Evolutionary conservation across 53 echinoderm and acorn worm genomes (phyloP).

Genomic region (Pentamera pediparva): DNA sequence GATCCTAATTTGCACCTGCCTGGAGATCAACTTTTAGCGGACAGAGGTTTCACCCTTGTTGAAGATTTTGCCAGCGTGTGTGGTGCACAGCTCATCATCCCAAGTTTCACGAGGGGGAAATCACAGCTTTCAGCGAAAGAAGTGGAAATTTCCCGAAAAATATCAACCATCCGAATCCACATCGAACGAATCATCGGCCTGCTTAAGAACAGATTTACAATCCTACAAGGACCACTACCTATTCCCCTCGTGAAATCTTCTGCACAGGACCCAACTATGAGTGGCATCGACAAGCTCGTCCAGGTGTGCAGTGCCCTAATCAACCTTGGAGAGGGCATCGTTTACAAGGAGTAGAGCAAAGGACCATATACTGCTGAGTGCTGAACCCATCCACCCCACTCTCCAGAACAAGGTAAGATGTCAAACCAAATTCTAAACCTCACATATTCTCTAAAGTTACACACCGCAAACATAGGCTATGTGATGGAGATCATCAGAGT

Average conservation of each 20-base stretch:
- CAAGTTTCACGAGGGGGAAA: conserved; percentile 43
- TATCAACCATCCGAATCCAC: conserved; percentile 31
- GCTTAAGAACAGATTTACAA: conserved; percentile 11
- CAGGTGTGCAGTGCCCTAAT: conserved; percentile 27
- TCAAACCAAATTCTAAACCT: too few species aligned
- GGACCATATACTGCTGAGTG: too few species aligned
- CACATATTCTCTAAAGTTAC: too few species aligned
- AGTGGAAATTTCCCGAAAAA: conserved; percentile 25
- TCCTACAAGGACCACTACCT: neutral
- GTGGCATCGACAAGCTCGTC: conserved; percentile 38
- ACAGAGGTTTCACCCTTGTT: conserved; percentile 32
- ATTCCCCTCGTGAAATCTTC: too few species aligned
- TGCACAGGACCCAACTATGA: too few species aligned
- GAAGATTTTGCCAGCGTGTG: conserved; percentile 25
- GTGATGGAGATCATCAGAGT: too few species aligned
- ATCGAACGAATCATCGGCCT: conserved; percentile 38
- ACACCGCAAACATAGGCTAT: too few species aligned
- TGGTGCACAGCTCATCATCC: conserved; percentile 17
- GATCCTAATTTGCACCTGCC: neutral
- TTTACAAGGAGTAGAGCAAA: conserved; percentile 23
- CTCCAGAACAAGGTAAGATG: too few species aligned
- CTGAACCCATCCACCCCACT: too few species aligned
- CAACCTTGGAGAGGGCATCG: conserved; percentile 32
- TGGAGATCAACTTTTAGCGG: conserved; percentile 38
- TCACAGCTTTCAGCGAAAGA: conserved; percentile 30